Base-by-base conservation (phyloP, 2,888 invertebrate species). In the Eristalis pertinax region DNA sequence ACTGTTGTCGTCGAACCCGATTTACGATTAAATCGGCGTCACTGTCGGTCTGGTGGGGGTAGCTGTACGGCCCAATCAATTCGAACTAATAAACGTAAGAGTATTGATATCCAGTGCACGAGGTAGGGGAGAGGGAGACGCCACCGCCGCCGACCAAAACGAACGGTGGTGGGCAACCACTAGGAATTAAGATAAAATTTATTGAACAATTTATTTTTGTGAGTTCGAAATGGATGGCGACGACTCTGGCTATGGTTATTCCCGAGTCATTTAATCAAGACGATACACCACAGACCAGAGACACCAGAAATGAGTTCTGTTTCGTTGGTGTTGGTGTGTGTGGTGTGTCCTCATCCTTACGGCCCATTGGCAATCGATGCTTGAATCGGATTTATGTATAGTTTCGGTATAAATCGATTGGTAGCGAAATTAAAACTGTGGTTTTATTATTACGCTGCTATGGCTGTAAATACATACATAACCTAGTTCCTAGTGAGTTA, bases 141-240 rank as follows among this genome's bases (percentile, higher is more conserved):
- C 7, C 43, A 7, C 43, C n/a, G 89, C 32, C 7, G 32, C 32
- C 32, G 10, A 32, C 32, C 32, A 32, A 32, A 38, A 83, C 77
- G 78, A 85, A 89, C 89, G 76, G 89, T 85, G 89, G 84, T 89
- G 89, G 89, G 83, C 80, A 81, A 87, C 79, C 68, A 83, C 88
- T 84, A 73, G 77, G 89, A 90, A 90, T 90, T 89, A 89, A 89
- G 90, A 90, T 89, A 90, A 89, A 90, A 90, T 91, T 90, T 90
- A 90, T 90, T 89, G 89, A 89, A 90, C 88, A 89, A 90, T 90
- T 90, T 90, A 90, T 89, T 89, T 86, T 87, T 88, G 85, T 86
- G 81, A 50, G 85, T 75, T 78, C 68, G 43, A 84, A 76, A 85
- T 86, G 81, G 78, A 73, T 70, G 84, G 65, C 50, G 60, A 15